Evolutionary conservation across 2,113 vertebrate genomes (phyloP).

Genomic region (Cairina moschata): DNA sequence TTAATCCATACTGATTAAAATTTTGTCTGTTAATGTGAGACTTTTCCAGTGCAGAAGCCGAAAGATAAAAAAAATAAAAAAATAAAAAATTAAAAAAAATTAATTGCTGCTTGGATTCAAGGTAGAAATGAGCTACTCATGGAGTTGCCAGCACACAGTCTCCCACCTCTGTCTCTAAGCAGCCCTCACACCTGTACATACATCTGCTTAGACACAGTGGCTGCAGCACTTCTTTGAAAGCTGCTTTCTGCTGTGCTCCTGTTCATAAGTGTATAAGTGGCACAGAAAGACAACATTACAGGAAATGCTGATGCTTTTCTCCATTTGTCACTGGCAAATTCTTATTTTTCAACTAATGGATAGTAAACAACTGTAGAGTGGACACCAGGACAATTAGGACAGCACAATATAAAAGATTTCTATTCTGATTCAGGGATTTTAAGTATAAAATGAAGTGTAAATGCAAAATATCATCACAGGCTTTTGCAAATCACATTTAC

Average conservation of each 20-base stretch:
- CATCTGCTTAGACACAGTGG: neutral
- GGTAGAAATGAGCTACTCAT: neutral
- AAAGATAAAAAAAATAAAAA: neutral
- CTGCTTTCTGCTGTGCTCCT: neutral
- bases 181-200: neutral
- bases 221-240: neutral
- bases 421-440: neutral
- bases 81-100: too few species aligned
- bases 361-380: neutral
- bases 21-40: neutral
- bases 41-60: neutral
- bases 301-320: neutral
- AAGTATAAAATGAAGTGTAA: neutral
- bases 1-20: neutral
- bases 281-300: neutral
- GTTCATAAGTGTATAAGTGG: neutral
- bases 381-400: neutral
- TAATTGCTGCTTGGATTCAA: neutral
- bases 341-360: neutral
- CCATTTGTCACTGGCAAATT: neutral
- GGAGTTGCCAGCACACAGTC: neutral
- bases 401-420: neutral
- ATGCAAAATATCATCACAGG: neutral
- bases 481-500: neutral
- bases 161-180: neutral